These are phyloP conservation scores for Eupithecia dodoneata DNA, from an alignment of 2,888 invertebrate species.

Conservation along the genomic window DNA sequence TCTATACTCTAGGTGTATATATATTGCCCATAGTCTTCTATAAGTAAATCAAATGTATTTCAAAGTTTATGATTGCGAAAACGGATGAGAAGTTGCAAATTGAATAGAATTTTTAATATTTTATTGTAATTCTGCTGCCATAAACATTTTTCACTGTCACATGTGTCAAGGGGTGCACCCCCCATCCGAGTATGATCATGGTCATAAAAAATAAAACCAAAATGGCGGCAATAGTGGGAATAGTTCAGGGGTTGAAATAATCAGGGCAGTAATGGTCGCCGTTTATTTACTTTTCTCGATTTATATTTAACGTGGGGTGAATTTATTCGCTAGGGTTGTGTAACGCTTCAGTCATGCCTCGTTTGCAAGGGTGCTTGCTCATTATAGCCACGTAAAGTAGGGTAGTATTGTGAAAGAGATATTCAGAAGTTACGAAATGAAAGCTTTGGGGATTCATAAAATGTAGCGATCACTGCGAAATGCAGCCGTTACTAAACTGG, in stretches of 20 bases:
- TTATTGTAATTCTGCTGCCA: slow-evolving; percentile 10
- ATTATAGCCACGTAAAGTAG: slow-evolving; percentile 40
- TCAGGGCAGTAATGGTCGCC: slow-evolving; percentile 79
- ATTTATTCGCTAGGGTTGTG: slow-evolving; percentile 54
- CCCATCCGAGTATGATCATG: not conserved
- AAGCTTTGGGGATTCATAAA: slow-evolving; percentile 24
- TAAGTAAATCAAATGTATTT: not conserved
- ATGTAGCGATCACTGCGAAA: slow-evolving; percentile 9
- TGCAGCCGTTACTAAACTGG: slow-evolving; percentile 7
- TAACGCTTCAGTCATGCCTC: slow-evolving; percentile 76
- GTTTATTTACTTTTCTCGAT: slow-evolving; percentile 82
- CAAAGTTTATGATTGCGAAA: not conserved
- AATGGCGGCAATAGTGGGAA: slow-evolving; percentile 70
- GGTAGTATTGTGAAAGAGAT: slow-evolving; percentile 23
- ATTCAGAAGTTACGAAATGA: slow-evolving; percentile 41
- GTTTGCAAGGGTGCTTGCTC: slow-evolving; percentile 67
- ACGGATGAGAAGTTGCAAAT: not conserved
- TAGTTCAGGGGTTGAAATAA: slow-evolving; percentile 74
- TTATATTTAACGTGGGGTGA: slow-evolving; percentile 71
- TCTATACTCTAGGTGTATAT: no score
- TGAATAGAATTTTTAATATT: slow-evolving; percentile 16
- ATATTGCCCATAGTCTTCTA: no score
- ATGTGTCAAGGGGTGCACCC: not conserved
- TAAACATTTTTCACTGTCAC: slow-evolving; percentile 18
- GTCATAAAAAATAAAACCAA: slow-evolving; percentile 52